Evolutionary conservation across 2,888 invertebrate species (phyloP).

Genomic region (Euproctis similis): DNA sequence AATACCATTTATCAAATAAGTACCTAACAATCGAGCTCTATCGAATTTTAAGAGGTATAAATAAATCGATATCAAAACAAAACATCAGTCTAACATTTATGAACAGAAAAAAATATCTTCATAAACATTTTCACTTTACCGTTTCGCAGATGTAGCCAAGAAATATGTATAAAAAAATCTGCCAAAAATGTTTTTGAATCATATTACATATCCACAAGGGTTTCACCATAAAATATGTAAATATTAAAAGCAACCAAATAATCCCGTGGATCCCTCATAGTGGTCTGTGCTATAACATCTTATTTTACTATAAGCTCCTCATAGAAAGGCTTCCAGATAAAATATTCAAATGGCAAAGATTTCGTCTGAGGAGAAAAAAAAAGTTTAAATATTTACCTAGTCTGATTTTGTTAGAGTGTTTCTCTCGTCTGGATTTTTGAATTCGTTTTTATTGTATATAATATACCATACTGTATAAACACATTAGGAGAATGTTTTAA

Average conservation of each 20-base stretch:
- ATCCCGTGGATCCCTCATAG: conserved; percentile 26
- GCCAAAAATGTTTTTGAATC: conserved; percentile 19
- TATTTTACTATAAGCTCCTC: conserved; percentile 26
- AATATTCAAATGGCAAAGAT: conserved; percentile 37
- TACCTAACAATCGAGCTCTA: too few relatives aligned
- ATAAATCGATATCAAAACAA: too few relatives aligned
- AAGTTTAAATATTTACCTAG: conserved; percentile 25
- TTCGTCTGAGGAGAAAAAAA: conserved; percentile 16
- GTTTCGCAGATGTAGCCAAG: too few relatives aligned
- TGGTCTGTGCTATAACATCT: conserved; percentile 25
- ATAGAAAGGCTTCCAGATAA: conserved; percentile 35
- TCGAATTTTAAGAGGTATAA: too few relatives aligned
- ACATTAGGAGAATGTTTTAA: too few relatives aligned
- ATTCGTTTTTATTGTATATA: too few relatives aligned
- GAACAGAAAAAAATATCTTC: too few relatives aligned
- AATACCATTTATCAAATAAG: too few relatives aligned
- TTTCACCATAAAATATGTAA: conserved; percentile 36
- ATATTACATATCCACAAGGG: conserved; percentile 22
- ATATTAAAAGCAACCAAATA: conserved; percentile 38
- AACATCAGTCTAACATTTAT: too few relatives aligned
- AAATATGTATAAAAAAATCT: conserved; percentile 7
- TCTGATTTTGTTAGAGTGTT: conserved; percentile 13
- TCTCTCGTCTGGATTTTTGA: too few relatives aligned
- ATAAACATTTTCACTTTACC: too few relatives aligned
- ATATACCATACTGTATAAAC: too few relatives aligned